Conservation (phyloP, 2,888 invertebrate species). For the Halictus quadricinctus region DNA sequence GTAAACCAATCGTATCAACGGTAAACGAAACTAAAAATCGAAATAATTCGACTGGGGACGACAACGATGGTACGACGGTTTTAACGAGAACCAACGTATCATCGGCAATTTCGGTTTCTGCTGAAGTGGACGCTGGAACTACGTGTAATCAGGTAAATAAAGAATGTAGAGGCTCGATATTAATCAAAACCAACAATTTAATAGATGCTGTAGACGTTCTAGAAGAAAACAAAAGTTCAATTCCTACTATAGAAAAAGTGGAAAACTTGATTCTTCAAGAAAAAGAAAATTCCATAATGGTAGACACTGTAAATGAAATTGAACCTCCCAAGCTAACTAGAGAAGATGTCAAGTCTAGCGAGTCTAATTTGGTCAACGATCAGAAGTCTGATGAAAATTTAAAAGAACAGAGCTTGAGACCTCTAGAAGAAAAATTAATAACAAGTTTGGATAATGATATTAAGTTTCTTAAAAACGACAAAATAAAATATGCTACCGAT, state of each 20-base stretch:
- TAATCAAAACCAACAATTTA: slow-evolving; percentile 46
- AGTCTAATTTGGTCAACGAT: slow-evolving; percentile 37
- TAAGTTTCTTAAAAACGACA: slow-evolving; percentile 76
- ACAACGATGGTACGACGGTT: slow-evolving; percentile 12
- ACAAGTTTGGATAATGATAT: slow-evolving; percentile 46
- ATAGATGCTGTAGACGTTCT: slow-evolving; percentile 18
- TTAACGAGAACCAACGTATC: neutral
- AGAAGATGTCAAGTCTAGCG: slow-evolving; percentile 30
- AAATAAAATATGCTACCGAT: slow-evolving; percentile 69
- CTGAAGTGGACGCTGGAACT: slow-evolving; percentile 25
- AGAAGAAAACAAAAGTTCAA: slow-evolving; percentile 7
- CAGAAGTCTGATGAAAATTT: slow-evolving; percentile 27
- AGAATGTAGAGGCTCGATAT: slow-evolving; percentile 33
- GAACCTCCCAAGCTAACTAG: slow-evolving; percentile 16
- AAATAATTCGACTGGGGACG: slow-evolving; percentile 6
- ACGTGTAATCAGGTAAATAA: slow-evolving; percentile 29
- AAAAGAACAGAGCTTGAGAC: slow-evolving; percentile 34
- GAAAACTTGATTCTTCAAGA: slow-evolving; percentile 4
- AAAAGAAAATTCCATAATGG: slow-evolving; percentile 13
- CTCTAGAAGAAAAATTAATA: slow-evolving; percentile 43
- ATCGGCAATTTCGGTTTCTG: neutral
- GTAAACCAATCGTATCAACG: slow-evolving; percentile 18
- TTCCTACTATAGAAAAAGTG: slow-evolving; percentile 32
- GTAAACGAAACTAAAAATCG: slow-evolving; percentile 19
- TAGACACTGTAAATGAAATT: slow-evolving; percentile 27